Evolutionary conservation across 2,888 invertebrate genomes (phyloP), one percentile per base, ranked within the genome.

Genomic region (Barypeithes pellucidus): DNA sequence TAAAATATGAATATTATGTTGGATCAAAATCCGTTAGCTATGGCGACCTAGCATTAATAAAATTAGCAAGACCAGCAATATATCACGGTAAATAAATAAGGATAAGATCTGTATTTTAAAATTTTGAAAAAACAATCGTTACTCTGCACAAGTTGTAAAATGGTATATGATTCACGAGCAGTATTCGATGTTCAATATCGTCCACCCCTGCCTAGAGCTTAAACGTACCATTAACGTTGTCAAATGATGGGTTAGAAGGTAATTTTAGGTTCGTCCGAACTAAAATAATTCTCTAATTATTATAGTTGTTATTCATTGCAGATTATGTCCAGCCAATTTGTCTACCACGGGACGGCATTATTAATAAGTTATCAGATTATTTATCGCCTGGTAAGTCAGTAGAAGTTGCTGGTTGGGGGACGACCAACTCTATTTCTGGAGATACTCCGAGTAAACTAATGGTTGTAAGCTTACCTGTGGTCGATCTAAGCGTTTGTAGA

Each of bases 241-340:
- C n/a, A n/a, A n/a, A n/a, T n/a, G n/a, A n/a, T n/a, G n/a, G n/a
- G n/a, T n/a, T n/a, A n/a, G n/a, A n/a, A n/a, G n/a, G n/a, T n/a
- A n/a, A n/a, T n/a, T n/a, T n/a, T n/a, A n/a, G n/a, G n/a, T n/a
- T n/a, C n/a, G n/a, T n/a, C n/a, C n/a, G n/a, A n/a, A n/a, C n/a
- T n/a, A n/a, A n/a, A n/a, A n/a, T n/a, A n/a, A n/a, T n/a, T n/a
- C n/a, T n/a, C n/a, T n/a, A n/a, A n/a, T n/a, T 81, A 73, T 12
- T 91, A 39, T 39, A 0, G 4, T 33, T 20, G 1, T 91, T 12
- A 43, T 41, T 47, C 11, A 18, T 61, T 77, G 61, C 43, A 90
- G 90, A 86, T 73, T 90, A 88, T 81, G 90, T 91, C 1, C 79
- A 82, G 20, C 89, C 91, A 9, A 88, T 92, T 68, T 92, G 92